A percentile compares a stretch with the other conserved stretches of the same genome.
Conservation (phyloP, 2,113 vertebrate genomes). For the Gobius niger region DNA sequence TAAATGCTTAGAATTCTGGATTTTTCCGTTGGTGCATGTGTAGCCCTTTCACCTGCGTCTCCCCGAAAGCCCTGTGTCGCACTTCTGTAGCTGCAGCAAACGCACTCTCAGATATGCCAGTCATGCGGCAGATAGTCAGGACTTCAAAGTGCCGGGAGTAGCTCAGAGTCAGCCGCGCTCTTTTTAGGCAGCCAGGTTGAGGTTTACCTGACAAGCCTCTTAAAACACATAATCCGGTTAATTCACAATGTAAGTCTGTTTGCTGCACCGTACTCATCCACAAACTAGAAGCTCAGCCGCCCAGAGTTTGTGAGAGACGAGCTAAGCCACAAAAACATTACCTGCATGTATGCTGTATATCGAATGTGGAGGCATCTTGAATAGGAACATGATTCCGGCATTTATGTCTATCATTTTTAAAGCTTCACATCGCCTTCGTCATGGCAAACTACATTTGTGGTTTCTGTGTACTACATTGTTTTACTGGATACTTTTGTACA, state of each 20-base stretch:
- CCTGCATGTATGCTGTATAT: slow-evolving; percentile 17
- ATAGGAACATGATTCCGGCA: slow-evolving; percentile 5
- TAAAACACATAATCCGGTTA: slow-evolving; percentile 74
- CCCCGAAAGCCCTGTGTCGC: slow-evolving; percentile 34
- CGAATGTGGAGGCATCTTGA: slow-evolving; percentile 8
- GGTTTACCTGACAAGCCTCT: slow-evolving; percentile 75
- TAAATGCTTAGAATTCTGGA: slow-evolving; percentile 20
- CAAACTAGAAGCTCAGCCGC: slow-evolving; percentile 59
- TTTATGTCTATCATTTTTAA: slow-evolving; percentile 25
- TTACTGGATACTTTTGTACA: no score
- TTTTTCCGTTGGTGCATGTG: slow-evolving; percentile 20
- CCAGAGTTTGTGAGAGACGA: slow-evolving; percentile 61
- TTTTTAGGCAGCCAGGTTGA: slow-evolving; percentile 61
- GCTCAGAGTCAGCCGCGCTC: slow-evolving; percentile 59
- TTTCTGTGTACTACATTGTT: background rate
- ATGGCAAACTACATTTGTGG: background rate
- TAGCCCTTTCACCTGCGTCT: slow-evolving; percentile 14
- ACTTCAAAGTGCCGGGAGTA: slow-evolving; percentile 71
- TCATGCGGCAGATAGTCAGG: slow-evolving; percentile 54
- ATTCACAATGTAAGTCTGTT: slow-evolving; percentile 75
- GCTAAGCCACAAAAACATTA: slow-evolving; percentile 56
- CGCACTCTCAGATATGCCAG: slow-evolving; percentile 54
- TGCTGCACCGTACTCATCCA: slow-evolving; percentile 60
- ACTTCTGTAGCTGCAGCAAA: slow-evolving; percentile 31
- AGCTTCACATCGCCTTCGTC: no score